A percentile compares a stretch with the other conserved stretches of the same genome.
These are phyloP conservation scores for Orius laevigatus DNA, from an alignment of 1,140 invertebrate species.

Conservation along the genomic window DNA sequence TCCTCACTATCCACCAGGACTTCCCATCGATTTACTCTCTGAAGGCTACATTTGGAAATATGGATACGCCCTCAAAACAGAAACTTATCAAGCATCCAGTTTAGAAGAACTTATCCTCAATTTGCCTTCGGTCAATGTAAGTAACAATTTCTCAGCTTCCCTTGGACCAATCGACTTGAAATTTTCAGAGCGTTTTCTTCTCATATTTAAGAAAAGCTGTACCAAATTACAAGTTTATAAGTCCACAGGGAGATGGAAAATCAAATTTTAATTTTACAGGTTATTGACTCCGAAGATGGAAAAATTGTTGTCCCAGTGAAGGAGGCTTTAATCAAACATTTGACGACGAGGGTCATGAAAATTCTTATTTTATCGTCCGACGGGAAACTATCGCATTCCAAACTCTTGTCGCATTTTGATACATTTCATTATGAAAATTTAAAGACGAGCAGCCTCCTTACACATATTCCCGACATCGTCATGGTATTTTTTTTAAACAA, in stretches of 20 bases:
- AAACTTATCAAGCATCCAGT: slow-evolving; percentile 34
- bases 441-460: background rate
- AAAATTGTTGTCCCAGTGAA: slow-evolving; percentile 8
- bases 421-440: slow-evolving; percentile 2
- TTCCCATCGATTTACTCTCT: slow-evolving; percentile 31
- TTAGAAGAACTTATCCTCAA: slow-evolving; percentile 35
- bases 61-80: slow-evolving; percentile 39
- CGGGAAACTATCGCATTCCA: slow-evolving; percentile 5
- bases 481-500: background rate
- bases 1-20: slow-evolving; percentile 26
- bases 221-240: too few species aligned
- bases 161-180: background rate
- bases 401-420: slow-evolving; percentile 8
- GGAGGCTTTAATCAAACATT: slow-evolving; percentile 11
- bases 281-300: slow-evolving; percentile 12
- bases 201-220: background rate
- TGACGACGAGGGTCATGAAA: slow-evolving; percentile 1
- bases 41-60: slow-evolving; percentile 36
- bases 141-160: background rate
- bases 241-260: too few species aligned
- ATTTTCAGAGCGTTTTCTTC: background rate
- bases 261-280: slow-evolving; percentile 13
- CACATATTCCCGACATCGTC: slow-evolving; percentile 1
- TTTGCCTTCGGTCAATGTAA: slow-evolving; percentile 34
- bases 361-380: slow-evolving; percentile 9